Base-by-base conservation (phyloP, 2,113 vertebrate species). In the Pseudorasbora parva region DNA sequence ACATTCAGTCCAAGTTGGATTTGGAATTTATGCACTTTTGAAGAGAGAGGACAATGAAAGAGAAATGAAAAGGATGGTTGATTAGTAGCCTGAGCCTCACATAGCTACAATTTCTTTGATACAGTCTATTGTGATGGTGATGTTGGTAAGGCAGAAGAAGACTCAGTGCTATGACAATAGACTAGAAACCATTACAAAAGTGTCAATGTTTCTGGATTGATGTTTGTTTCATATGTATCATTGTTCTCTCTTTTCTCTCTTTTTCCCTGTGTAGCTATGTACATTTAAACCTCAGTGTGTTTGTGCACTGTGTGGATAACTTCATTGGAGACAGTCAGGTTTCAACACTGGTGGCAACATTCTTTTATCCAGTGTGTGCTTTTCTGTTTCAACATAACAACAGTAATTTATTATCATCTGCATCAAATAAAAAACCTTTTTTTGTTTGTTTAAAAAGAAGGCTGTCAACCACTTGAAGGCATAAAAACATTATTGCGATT, bases 21-120 rank as follows among this genome's bases (percentile, higher is more conserved):
- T 51, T 74, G 73, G 83, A 75, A 64, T 81, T 83, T 77, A 82
- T 30, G 84, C 84, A 85, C 81, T 87, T 87, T 85, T 25, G 47
- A 54, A 71, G 73, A 86, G 74, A 78, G 81, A 79, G 57, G 71
- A 74, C 64, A 60, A 73, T 49, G 85, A 9, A 73, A 78, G 62
- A 79, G 69, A 86, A 41, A 30, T 45, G 19, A 57, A 17, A 84
- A 74, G 54, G 33, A 86, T 75, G 43, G 74, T 78, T 56, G 66
- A 33, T 87, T 30, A 2, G 66, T 75, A 23, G 25, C 75, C 75
- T 74, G 69, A 23, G 25, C 75, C 75, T 74, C 45, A 66, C 12
- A 30, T 54, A 47, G 27, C 47, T 57, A 49, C 66, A 54, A 33
- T 77, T 54, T 71, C 37, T 81, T 85, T 51, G 68, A 45, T 64